A percentile compares a stretch with the other conserved stretches of the same genome.
These are phyloP conservation scores for Larimichthys crocea DNA, from an alignment of 2,113 vertebrate species.

Conservation along the genomic window DNA sequence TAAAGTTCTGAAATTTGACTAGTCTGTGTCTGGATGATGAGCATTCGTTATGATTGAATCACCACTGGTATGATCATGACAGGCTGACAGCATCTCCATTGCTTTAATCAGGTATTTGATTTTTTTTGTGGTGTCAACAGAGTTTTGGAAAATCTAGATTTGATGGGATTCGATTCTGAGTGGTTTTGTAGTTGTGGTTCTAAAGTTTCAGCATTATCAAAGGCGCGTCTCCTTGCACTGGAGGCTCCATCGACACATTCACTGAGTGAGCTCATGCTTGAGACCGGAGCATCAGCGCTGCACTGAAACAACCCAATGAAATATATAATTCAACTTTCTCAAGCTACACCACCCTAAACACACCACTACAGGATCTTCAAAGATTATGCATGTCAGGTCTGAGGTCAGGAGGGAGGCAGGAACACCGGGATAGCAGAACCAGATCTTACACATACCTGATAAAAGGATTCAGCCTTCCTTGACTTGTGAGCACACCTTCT, in stretches of 20 bases:
- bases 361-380: slow-evolving; percentile 7
- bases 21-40: slow-evolving; percentile 8
- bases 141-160: not conserved
- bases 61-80: not conserved
- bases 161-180: not conserved
- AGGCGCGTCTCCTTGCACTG: not conserved
- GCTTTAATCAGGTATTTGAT: not conserved
- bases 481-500: not conserved
- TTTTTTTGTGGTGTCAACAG: not conserved
- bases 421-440: not conserved
- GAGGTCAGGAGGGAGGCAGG: slow-evolving; percentile 19
- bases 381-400: not conserved
- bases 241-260: not conserved
- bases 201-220: not conserved
- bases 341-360: not conserved
- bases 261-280: not conserved
- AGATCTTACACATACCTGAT: not conserved
- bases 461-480: not conserved
- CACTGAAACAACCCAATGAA: slow-evolving; percentile 15
- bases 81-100: not conserved
- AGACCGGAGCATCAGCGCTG: slow-evolving; percentile 12
- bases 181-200: not conserved
- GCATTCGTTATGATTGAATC: slow-evolving; percentile 22
- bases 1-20: slow-evolving; percentile 13
- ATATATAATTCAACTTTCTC: slow-evolving; percentile 18